Percentiles rank a stretch among this genome's conserved stretches.
Conservation (phyloP, 2,888 invertebrate species). For the Trisateles emortualis region DNA sequence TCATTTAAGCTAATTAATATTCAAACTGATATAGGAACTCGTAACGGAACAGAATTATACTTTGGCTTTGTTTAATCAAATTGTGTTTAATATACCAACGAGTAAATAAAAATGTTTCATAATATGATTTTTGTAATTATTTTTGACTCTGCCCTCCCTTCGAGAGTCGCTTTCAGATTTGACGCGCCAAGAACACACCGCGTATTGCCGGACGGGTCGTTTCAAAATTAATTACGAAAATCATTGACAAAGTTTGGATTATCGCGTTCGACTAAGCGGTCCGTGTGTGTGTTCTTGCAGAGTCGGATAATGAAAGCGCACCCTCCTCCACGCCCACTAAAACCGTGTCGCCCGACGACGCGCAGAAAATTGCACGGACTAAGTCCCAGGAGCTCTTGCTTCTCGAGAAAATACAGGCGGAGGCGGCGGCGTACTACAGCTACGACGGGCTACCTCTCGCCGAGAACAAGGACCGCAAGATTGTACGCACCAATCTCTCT, state of each 20-base stretch:
- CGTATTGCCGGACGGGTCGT: conserved; percentile 68
- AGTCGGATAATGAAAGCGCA: conserved; percentile 92
- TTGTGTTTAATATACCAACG: conserved; percentile 85
- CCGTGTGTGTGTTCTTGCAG: conserved; percentile 90
- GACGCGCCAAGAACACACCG: conserved; percentile 75
- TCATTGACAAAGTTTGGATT: conserved; percentile 58
- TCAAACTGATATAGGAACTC: conserved; percentile 75
- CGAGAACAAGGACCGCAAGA: conserved; percentile 62
- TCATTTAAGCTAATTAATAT: conserved; percentile 78
- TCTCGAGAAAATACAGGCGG: conserved; percentile 90
- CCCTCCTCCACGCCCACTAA: conserved; percentile 88
- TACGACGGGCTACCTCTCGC: conserved; percentile 79
- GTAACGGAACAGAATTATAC: conserved; percentile 71
- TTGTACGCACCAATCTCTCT: conserved; percentile 62
- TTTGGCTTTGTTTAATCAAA: conserved; percentile 84
- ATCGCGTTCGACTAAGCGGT: conserved; percentile 65
- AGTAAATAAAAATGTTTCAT: conserved; percentile 86
- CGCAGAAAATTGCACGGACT: conserved; percentile 67
- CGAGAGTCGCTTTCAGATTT: conserved; percentile 73
- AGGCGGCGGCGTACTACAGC: conserved; percentile 90
- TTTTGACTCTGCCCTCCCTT: conserved; percentile 79
- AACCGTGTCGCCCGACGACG: conserved; percentile 69
- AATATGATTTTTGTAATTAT: conserved; percentile 87
- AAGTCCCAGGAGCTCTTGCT: conserved; percentile 90
- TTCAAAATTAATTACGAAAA: conserved; percentile 86